A percentile compares a stretch with the other conserved stretches of the same genome.
Conservation (phyloP, 2,888 invertebrate species). For the Nycteola revayana region DNA sequence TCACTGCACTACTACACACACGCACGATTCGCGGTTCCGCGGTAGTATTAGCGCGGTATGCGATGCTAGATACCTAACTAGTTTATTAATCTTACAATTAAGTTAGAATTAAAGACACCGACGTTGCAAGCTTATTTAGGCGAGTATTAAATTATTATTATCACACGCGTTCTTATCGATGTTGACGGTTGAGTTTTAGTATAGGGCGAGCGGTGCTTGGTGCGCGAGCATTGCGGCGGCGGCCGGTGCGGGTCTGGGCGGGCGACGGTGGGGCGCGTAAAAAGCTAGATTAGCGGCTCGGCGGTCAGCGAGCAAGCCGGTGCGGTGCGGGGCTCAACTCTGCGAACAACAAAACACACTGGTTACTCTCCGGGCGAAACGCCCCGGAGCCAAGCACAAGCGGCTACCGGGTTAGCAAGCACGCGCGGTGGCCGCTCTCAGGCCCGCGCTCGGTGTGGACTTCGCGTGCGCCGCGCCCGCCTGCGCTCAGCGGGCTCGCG, state of each 20-base stretch:
- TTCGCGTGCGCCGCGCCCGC: conserved; percentile 7
- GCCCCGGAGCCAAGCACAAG: conserved; percentile 80
- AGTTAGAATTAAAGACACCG: conserved; percentile 79
- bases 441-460: conserved; percentile 46
- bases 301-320: conserved; percentile 81
- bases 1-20: conserved; percentile 65
- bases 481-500: background rate
- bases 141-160: conserved; percentile 77
- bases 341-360: conserved; percentile 83
- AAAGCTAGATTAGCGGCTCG: conserved; percentile 81
- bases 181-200: conserved; percentile 78
- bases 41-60: conserved; percentile 45
- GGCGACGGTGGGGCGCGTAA: conserved; percentile 77
- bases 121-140: conserved; percentile 80
- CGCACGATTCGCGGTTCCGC: conserved; percentile 51
- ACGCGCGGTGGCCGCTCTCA: conserved; percentile 57
- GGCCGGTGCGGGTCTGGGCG: conserved; percentile 71
- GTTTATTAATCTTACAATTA: conserved; percentile 73
- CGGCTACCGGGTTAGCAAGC: conserved; percentile 81
- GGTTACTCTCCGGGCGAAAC: conserved; percentile 75
- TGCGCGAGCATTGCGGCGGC: conserved; percentile 74
- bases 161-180: conserved; percentile 80
- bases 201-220: conserved; percentile 79
- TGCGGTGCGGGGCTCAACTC: conserved; percentile 81
- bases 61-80: conserved; percentile 48